A percentile compares a stretch with the other conserved stretches of the same genome.
phyloP scores from a whole-genome alignment of 2,113 vertebrate species.

The Eudyptes chrysolophus region DNA sequence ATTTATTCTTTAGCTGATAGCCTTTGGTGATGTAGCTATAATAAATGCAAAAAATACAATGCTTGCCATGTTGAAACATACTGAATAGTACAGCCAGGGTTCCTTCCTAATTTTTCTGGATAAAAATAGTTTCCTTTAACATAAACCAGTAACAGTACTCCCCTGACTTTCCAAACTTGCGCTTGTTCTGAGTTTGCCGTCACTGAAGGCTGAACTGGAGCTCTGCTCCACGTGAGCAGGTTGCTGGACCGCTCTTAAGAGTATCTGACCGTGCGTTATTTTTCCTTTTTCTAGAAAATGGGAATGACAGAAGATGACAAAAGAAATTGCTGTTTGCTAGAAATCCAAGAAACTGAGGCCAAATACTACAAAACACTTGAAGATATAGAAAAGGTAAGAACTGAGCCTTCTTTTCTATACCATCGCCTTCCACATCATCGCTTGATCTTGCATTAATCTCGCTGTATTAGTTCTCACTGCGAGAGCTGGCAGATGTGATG shows the following conservation, averaged over 20 bases:
- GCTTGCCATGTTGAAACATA: neutral
- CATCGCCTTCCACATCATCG: neutral
- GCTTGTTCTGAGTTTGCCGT: neutral
- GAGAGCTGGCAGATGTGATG: neutral
- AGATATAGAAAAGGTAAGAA: constrained; percentile 91
- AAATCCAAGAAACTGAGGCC: constrained; percentile 96
- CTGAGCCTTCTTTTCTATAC: neutral
- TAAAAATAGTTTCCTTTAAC: neutral
- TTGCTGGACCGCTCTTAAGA: neutral
- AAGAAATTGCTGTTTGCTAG: constrained; percentile 92
- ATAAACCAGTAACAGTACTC: neutral
- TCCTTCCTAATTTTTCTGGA: neutral
- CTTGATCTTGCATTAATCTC: accelerated
- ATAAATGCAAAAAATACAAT: neutral
- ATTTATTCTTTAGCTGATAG: neutral
- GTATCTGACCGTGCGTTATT: accelerated
- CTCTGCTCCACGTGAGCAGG: neutral
- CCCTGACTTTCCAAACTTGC: neutral
- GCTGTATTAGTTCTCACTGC: neutral
- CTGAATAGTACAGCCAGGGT: neutral
- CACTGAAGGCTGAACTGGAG: neutral
- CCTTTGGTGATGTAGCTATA: neutral
- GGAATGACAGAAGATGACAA: constrained; percentile 98
- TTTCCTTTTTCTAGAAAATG: constrained; percentile 84
- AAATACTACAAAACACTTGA: constrained; percentile 97